Conservation (phyloP, 2,113 vertebrate genomes). For the Apteryx owenii region DNA sequence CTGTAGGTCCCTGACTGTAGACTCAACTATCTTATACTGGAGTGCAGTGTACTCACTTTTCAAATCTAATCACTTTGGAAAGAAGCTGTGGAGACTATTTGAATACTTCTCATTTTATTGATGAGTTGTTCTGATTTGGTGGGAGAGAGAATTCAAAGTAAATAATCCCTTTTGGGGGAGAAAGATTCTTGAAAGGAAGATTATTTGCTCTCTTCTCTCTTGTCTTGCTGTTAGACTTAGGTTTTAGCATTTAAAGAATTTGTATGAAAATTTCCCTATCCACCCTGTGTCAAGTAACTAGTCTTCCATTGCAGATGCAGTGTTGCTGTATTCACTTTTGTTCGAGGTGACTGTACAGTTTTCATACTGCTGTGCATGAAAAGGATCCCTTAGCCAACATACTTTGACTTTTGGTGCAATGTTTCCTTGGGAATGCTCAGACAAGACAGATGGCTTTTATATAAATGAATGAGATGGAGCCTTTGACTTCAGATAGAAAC, state of each 20-base stretch:
- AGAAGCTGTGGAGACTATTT: neutral
- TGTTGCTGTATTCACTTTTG: neutral
- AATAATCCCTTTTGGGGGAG: neutral
- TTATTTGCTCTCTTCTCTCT: neutral
- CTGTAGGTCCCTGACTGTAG: neutral
- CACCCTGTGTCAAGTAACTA: neutral
- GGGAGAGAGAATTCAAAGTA: neutral
- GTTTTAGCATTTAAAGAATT: neutral
- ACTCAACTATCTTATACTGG: neutral
- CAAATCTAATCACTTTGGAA: neutral
- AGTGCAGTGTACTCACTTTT: neutral
- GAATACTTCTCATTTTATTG: neutral
- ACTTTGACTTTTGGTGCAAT: neutral
- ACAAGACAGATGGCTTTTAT: neutral
- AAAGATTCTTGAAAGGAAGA: neutral
- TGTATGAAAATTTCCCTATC: neutral
- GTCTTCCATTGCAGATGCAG: neutral
- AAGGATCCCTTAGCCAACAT: neutral
- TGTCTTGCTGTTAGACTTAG: neutral
- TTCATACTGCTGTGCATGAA: neutral
- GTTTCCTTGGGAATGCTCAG: constrained; percentile 6
- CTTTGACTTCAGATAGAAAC: neutral
- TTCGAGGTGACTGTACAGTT: neutral
- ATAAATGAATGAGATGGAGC: neutral
- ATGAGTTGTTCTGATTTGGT: neutral